phyloP scores from a whole-genome alignment of 2,113 vertebrate species.

The Phycodurus eques region DNA sequence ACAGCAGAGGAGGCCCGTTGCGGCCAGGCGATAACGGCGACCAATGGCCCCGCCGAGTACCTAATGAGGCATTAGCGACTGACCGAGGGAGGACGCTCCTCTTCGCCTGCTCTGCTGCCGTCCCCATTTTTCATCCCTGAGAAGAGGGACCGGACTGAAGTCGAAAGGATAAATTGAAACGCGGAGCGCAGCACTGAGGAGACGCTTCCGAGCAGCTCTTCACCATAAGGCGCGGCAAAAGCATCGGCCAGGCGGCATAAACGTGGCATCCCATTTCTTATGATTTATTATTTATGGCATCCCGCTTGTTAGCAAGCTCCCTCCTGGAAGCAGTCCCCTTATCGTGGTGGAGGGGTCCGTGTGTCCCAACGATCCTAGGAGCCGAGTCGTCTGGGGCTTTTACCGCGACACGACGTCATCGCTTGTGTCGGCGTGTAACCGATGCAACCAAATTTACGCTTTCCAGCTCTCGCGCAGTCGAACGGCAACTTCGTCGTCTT shows the following conservation, averaged over 20 bases:
- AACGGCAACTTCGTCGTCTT: slow-evolving; percentile 4
- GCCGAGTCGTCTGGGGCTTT: too few species aligned
- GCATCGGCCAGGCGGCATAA: slow-evolving; percentile 3
- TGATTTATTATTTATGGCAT: too few species aligned
- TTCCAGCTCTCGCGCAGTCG: not conserved
- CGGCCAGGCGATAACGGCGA: slow-evolving; percentile 55
- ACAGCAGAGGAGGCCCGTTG: slow-evolving; percentile 23
- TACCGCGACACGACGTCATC: too few species aligned
- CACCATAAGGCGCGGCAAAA: slow-evolving; percentile 32
- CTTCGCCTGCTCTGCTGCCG: slow-evolving; percentile 27
- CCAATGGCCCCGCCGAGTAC: slow-evolving; percentile 47
- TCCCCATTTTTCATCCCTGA: slow-evolving; percentile 42
- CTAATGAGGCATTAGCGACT: slow-evolving; percentile 65
- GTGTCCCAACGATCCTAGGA: too few species aligned
- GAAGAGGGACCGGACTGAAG: slow-evolving; percentile 24
- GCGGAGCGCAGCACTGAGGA: slow-evolving; percentile 14
- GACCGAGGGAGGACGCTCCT: slow-evolving; percentile 32
- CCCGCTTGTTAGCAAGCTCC: slow-evolving; percentile 17
- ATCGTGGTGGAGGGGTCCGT: too few species aligned
- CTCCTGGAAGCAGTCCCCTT: too few species aligned
- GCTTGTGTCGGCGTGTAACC: too few species aligned
- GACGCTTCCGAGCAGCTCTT: slow-evolving; percentile 17
- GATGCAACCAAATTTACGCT: too few species aligned
- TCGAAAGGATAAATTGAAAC: slow-evolving; percentile 47
- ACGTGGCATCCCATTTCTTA: slow-evolving; percentile 52